Conservation (phyloP, 2,113 vertebrate genomes). For the Pedetes capensis region DNA sequence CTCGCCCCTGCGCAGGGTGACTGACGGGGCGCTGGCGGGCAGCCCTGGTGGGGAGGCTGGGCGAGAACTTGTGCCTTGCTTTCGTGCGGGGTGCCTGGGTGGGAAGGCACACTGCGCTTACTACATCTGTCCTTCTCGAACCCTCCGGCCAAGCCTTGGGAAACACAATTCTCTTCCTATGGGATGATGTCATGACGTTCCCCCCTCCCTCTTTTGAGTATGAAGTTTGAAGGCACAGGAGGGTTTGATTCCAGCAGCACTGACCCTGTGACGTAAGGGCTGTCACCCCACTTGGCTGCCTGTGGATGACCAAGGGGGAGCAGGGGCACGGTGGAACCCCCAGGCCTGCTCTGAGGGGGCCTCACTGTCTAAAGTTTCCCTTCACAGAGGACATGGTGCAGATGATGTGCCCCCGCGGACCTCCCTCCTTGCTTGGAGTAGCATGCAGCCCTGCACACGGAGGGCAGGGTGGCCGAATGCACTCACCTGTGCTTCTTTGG, state of each 20-base stretch:
- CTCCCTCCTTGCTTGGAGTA: neutral
- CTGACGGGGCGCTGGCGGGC: fast-evolving
- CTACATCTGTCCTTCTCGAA: fast-evolving
- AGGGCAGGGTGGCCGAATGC: fast-evolving
- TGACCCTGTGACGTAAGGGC: no score
- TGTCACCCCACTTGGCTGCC: no score
- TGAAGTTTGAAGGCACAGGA: neutral
- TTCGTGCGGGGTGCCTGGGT: fast-evolving
- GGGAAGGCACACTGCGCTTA: fast-evolving
- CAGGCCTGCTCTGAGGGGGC: neutral
- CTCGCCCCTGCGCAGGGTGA: fast-evolving
- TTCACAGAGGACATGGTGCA: no score
- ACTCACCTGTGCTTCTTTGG: neutral
- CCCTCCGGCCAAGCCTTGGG: neutral
- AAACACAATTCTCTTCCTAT: neutral
- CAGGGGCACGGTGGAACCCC: neutral
- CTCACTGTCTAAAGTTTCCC: fast-evolving
- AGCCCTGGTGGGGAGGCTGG: neutral
- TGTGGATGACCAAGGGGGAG: fast-evolving
- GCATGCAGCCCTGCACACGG: fast-evolving
- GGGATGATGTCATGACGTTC: neutral
- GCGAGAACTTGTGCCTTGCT: fast-evolving
- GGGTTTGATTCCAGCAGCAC: neutral
- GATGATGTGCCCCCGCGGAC: fast-evolving
- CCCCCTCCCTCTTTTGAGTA: fast-evolving